These are phyloP conservation scores for Gasterosteus aculeatus DNA, from an alignment of 2,113 vertebrate genomes.

Conservation along the genomic window DNA sequence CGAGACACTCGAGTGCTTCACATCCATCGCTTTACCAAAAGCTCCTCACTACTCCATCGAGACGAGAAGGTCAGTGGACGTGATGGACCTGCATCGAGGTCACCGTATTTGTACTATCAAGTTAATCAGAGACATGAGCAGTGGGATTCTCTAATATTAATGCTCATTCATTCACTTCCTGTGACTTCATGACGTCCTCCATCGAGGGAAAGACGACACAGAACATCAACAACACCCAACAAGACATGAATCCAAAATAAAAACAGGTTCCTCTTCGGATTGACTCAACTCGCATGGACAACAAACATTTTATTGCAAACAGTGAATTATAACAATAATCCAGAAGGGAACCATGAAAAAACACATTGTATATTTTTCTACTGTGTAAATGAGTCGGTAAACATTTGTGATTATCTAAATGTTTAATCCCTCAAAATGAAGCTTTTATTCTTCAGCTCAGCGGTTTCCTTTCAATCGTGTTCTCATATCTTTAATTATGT, in stretches of 20 bases:
- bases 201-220: too few relatives aligned
- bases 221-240: not conserved
- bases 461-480: not conserved
- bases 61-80: too few relatives aligned
- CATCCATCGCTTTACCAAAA: too few relatives aligned
- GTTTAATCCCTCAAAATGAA: not conserved
- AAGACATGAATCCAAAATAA: not conserved
- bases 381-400: not conserved
- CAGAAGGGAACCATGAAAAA: not conserved
- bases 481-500: not conserved
- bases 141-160: too few relatives aligned
- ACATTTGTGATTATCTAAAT: not conserved
- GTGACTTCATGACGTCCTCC: too few relatives aligned
- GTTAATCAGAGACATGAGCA: too few relatives aligned
- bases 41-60: too few relatives aligned
- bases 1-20: too few relatives aligned
- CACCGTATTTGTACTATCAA: too few relatives aligned
- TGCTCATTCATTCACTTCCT: too few relatives aligned
- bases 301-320: not conserved
- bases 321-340: not conserved
- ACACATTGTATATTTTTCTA: not conserved
- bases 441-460: not conserved
- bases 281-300: not conserved
- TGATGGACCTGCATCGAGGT: too few relatives aligned
- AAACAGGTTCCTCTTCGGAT: not conserved